Conservation (phyloP, 1,140 invertebrate genomes). For the Stegodyphus dumicola region DNA sequence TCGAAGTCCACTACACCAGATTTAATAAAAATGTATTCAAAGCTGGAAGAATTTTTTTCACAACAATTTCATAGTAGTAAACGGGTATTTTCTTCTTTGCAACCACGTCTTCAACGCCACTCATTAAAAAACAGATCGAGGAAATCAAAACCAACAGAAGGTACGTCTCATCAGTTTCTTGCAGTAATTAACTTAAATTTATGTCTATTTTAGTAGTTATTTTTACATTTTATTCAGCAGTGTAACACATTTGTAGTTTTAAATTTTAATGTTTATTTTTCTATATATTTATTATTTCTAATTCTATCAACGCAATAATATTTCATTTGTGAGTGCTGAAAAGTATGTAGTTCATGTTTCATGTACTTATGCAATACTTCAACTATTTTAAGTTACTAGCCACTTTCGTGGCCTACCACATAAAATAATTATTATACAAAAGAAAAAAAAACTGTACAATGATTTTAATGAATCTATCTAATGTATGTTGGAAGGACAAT, state of each 20-base stretch:
- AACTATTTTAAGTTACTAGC: too few species aligned
- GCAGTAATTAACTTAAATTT: background rate
- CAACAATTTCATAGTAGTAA: slow-evolving; percentile 95
- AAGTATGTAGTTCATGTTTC: too few species aligned
- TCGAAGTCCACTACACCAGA: slow-evolving; percentile 96
- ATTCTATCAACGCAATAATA: too few species aligned
- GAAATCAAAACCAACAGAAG: slow-evolving; percentile 52
- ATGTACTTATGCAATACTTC: too few species aligned
- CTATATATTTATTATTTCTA: too few species aligned
- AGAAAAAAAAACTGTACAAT: too few species aligned
- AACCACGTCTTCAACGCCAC: slow-evolving; percentile 68
- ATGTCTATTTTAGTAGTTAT: background rate
- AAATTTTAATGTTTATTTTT: background rate
- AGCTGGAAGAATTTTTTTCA: slow-evolving; percentile 96
- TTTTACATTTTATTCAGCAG: background rate
- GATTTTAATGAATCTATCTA: too few species aligned
- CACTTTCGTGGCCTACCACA: too few species aligned
- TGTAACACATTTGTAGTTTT: too few species aligned
- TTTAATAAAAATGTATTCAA: slow-evolving; percentile 94
- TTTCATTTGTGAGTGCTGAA: too few species aligned
- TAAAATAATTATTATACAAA: too few species aligned
- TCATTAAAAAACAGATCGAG: slow-evolving; percentile 53
- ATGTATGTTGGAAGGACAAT: too few species aligned
- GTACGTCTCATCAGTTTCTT: background rate
- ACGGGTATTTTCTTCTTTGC: slow-evolving; percentile 84